phyloP scores from a whole-genome alignment of 2,113 vertebrate species.

The Poecile atricapillus region DNA sequence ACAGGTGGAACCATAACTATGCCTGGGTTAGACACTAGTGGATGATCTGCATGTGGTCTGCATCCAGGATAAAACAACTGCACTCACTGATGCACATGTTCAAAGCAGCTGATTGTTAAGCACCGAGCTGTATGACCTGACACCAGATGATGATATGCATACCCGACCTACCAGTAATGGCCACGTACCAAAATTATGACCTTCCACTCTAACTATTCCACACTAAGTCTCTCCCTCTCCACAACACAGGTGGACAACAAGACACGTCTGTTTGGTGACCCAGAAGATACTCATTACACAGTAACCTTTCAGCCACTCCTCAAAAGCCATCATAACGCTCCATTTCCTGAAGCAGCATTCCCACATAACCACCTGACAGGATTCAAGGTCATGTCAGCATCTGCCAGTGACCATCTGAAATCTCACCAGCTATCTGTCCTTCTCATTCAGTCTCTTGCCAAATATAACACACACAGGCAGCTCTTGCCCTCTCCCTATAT shows the following conservation, averaged over 20 bases:
- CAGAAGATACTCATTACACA: not conserved
- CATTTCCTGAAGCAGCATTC: not conserved
- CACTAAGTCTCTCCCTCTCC: not conserved
- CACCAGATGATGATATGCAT: not conserved
- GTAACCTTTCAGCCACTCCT: not conserved
- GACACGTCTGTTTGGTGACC: not conserved
- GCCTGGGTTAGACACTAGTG: not conserved
- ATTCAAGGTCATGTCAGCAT: not conserved
- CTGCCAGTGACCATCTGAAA: not conserved
- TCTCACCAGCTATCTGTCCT: not conserved
- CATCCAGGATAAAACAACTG: not conserved
- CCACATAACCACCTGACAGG: not conserved
- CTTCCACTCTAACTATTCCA: not conserved
- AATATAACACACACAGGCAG: not conserved
- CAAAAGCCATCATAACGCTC: not conserved
- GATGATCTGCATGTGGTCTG: not conserved
- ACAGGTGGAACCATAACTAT: not conserved
- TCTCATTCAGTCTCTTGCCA: not conserved
- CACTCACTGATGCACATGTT: not conserved
- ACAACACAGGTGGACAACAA: not conserved
- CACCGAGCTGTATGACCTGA: not conserved
- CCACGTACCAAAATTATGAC: not conserved
- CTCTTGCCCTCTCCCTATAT: not conserved
- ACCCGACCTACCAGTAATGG: not conserved
- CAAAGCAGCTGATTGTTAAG: not conserved